phyloP scores from a whole-genome alignment of 2,797 vertebrate genomes.

The Loris lydekkerianus region DNA sequence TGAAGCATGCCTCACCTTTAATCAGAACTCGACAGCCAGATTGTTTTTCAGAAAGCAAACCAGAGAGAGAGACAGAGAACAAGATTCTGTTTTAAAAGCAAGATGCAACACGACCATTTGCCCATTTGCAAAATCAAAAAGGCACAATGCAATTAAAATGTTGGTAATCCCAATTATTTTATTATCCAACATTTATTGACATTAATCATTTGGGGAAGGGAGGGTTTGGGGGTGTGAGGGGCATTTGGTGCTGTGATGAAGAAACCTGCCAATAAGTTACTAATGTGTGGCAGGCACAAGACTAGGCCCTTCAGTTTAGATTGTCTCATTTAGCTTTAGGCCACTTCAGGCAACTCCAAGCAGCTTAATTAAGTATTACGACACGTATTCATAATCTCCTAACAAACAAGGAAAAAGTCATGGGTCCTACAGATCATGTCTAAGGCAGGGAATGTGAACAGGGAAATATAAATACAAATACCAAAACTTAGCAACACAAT shows the following conservation, averaged over 20 bases:
- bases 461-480: not conserved
- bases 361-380: not conserved
- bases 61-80: slow-evolving; percentile 11
- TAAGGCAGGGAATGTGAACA: not conserved
- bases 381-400: not conserved
- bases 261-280: not conserved
- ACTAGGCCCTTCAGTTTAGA: not conserved
- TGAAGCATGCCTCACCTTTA: slow-evolving; percentile 80
- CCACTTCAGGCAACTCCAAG: not conserved
- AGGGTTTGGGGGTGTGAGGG: not conserved
- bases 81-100: slow-evolving; percentile 58
- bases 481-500: not conserved
- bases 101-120: slow-evolving; percentile 46
- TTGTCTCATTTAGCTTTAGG: not conserved
- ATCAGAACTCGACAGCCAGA: slow-evolving; percentile 77
- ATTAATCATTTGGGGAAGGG: not conserved
- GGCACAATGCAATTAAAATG: slow-evolving; percentile 34
- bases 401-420: not conserved
- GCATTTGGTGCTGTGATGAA: not conserved
- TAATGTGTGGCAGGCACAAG: not conserved
- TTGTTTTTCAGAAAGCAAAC: slow-evolving; percentile 81
- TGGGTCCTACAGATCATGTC: not conserved
- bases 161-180: not conserved
- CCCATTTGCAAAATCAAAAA: slow-evolving; percentile 63
- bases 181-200: not conserved